A percentile compares a stretch with the other conserved stretches of the same genome.
These are phyloP conservation scores for Cygnus atratus DNA, from an alignment of 2,113 vertebrate species.

Conservation along the genomic window DNA sequence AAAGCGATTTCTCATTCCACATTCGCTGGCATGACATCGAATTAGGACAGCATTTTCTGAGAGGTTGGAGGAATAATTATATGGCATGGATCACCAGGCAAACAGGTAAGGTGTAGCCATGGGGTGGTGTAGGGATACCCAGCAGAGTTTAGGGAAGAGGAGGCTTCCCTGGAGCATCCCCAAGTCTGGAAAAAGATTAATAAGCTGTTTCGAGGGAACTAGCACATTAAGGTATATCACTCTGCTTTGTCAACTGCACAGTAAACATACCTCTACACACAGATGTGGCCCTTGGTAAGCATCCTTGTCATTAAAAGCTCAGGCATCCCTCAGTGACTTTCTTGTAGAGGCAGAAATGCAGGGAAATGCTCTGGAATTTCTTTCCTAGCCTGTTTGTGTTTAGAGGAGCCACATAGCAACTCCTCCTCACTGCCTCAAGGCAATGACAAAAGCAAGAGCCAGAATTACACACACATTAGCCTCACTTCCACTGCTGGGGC, in stretches of 20 bases:
- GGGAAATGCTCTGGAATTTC: not conserved
- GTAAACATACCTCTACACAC: not conserved
- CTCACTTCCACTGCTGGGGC: not conserved
- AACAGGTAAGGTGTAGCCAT: not conserved
- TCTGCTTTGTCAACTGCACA: not conserved
- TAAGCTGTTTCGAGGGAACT: not conserved
- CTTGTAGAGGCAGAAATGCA: not conserved
- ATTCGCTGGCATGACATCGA: not conserved
- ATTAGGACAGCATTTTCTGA: not conserved
- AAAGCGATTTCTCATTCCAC: not conserved
- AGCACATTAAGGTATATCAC: not conserved
- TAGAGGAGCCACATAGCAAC: not conserved
- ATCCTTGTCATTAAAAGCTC: not conserved
- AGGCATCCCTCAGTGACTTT: not conserved
- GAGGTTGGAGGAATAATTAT: not conserved
- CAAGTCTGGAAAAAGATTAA: not conserved
- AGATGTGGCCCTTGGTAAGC: not conserved
- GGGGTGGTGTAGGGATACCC: not conserved
- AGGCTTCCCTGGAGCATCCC: not conserved
- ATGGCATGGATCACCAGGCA: not conserved
- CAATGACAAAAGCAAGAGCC: not conserved
- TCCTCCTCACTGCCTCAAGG: conserved; percentile 15
- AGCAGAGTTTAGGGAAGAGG: not conserved
- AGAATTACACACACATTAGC: not conserved
- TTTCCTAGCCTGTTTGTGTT: not conserved